phyloP scores from a whole-genome alignment of 2,888 invertebrate species.

The Ceramica pisi region DNA sequence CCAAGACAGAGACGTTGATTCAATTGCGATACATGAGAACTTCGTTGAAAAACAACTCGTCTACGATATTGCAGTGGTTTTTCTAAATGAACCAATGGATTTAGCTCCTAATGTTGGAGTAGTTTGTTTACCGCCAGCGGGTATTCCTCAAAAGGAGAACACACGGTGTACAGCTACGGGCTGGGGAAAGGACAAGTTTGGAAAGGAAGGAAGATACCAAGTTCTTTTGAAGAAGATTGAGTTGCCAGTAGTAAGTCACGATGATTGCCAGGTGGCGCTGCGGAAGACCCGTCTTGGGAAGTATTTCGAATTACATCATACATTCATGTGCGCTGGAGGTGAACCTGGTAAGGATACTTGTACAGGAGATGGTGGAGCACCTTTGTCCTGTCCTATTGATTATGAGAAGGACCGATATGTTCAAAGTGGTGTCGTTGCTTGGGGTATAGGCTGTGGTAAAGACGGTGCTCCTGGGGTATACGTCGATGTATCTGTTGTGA shows the following conservation, averaged over 20 bases:
- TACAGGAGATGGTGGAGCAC: constrained; percentile 95
- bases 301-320: constrained; percentile 92
- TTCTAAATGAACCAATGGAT: constrained; percentile 91
- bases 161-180: constrained; percentile 93
- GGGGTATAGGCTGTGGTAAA: constrained; percentile 95
- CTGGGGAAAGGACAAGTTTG: constrained; percentile 94
- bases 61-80: constrained; percentile 94
- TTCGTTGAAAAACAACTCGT: constrained; percentile 92
- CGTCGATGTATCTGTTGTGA: constrained; percentile 92
- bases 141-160: constrained; percentile 74
- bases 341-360: constrained; percentile 93
- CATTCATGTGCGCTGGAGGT: constrained; percentile 95
- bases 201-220: constrained; percentile 90
- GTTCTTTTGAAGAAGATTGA: constrained; percentile 93
- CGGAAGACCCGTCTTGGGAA: constrained; percentile 93
- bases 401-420: constrained; percentile 75
- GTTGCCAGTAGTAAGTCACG: constrained; percentile 92
- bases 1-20: constrained; percentile 92
- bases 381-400: constrained; percentile 93
- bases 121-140: constrained; percentile 92
- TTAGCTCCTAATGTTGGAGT: constrained; percentile 93
- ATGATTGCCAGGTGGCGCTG: constrained; percentile 85
- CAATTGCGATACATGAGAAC: constrained; percentile 91
- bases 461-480: constrained; percentile 93
- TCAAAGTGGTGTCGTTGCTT: constrained; percentile 93